Conservation (phyloP, 1,140 invertebrate genomes). For the Lepidurus packardi region DNA sequence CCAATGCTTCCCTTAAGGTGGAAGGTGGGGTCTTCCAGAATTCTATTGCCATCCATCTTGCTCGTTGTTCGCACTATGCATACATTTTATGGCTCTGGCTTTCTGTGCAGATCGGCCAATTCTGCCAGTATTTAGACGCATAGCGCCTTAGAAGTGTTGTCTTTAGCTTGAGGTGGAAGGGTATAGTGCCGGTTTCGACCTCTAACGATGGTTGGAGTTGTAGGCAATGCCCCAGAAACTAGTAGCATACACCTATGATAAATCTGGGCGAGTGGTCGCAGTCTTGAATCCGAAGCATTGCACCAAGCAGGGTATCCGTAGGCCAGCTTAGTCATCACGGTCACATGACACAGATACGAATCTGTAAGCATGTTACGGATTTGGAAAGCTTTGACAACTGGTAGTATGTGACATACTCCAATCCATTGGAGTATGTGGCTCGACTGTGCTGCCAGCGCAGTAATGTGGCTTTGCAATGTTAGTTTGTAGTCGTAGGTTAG, state of each 20-base stretch:
- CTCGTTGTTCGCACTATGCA: no score
- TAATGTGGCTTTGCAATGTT: slow-evolving; percentile 17
- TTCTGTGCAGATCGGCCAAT: no score
- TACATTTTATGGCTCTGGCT: no score
- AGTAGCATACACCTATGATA: not conserved
- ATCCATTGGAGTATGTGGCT: not conserved
- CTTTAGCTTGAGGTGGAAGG: not conserved
- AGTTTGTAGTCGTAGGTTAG: slow-evolving; percentile 25
- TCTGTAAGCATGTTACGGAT: not conserved
- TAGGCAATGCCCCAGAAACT: not conserved
- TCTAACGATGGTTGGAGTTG: slow-evolving; percentile 13
- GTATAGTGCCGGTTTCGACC: not conserved
- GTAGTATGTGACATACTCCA: no score
- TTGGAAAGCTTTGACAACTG: not conserved
- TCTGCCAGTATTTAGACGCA: no score
- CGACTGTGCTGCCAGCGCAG: slow-evolving; percentile 21
- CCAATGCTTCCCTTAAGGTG: not conserved
- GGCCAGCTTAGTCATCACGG: not conserved
- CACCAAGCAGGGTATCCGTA: not conserved
- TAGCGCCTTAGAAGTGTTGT: not conserved
- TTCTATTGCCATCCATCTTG: not conserved
- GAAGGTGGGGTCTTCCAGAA: not conserved
- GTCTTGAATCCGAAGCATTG: not conserved
- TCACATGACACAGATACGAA: not conserved
- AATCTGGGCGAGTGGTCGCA: not conserved